Base-by-base conservation (phyloP, 2,888 invertebrate genomes). In the Apotomis turbidana region DNA sequence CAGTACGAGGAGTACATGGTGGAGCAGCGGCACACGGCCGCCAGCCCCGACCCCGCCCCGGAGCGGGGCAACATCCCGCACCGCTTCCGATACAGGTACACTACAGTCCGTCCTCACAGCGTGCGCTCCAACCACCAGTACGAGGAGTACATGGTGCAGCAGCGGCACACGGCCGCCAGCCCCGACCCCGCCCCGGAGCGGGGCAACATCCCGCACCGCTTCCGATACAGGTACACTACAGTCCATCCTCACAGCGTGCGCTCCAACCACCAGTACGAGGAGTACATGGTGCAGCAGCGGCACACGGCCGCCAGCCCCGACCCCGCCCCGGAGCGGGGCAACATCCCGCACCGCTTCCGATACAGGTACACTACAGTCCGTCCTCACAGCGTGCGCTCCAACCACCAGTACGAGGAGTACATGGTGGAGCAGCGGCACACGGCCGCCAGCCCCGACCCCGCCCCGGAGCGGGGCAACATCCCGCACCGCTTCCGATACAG, bases 231-330 rank as follows among this genome's bases (percentile, higher is more conserved):
- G 94, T 93, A 77, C 68, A 38, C 6, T 41, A 41, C 6, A 96
- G 80, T 96, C 97, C 6, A 99, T 99, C 72, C 97, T 98, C 74
- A 98, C 89, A 98, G 98, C 94, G 97, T 98, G 4, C 95, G 96
- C 78, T 97, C 97, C 0, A 96, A 96, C 84, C 95, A 96, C 76
- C 97, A 98, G 80, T 98, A 97, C 88, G 98, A 99, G 80, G 96
- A 98, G 83, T 97, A 98, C 84, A 88, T 95, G 80, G 95, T 95
- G 76, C 90, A 90, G 70, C 91, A 91, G 74, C 80, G 87, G 0
- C 84, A 85, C 15, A 78, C 79, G 0, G 87, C 86, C 51, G 88
- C 88, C 2, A 78, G 81, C 27, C 73, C 75, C 38, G 90, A 88
- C 41, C 81, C 85, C 68, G 85, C 88, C 68, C 84, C 87, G 69